A percentile compares a stretch with the other conserved stretches of the same genome.
Conservation (phyloP, 2,797 vertebrate genomes). For the Novumbra hubbsi region DNA sequence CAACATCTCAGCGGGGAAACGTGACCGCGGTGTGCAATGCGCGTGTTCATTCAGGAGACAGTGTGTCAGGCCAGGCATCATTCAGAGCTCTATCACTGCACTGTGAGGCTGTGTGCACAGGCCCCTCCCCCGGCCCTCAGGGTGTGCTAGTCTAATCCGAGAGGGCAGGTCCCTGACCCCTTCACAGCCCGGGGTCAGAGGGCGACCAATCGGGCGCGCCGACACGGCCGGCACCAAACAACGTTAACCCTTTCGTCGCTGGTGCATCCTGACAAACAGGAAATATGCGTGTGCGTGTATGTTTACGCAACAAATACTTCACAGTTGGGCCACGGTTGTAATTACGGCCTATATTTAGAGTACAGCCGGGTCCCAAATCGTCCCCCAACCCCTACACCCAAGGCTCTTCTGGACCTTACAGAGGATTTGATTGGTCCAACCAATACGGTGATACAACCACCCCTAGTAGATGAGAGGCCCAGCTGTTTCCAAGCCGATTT, state of each 20-base stretch:
- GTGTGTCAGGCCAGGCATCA: no score
- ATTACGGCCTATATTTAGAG: conserved; percentile 5
- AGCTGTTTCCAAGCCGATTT: background rate
- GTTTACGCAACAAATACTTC: conserved; percentile 12
- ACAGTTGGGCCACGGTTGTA: background rate
- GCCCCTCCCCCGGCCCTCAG: conserved; percentile 18
- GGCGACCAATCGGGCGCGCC: conserved; percentile 14
- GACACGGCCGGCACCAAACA: background rate
- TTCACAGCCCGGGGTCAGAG: conserved; percentile 15
- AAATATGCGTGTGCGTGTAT: background rate
- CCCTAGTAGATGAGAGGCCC: background rate
- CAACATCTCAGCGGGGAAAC: no score
- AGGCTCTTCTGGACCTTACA: no score
- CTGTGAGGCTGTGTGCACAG: background rate
- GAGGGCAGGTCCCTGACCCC: conserved; percentile 10
- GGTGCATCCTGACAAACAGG: background rate
- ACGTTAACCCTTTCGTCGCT: conserved; percentile 7
- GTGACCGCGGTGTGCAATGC: background rate
- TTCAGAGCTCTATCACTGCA: no score
- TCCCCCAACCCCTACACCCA: background rate
- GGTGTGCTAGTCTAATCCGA: conserved; percentile 10
- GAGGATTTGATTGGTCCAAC: no score
- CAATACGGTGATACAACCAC: background rate
- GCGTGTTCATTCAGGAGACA: no score
- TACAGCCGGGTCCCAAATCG: background rate